Evolutionary conservation across 2,113 vertebrate genomes (phyloP).

Genomic region (Ptyas mucosa): DNA sequence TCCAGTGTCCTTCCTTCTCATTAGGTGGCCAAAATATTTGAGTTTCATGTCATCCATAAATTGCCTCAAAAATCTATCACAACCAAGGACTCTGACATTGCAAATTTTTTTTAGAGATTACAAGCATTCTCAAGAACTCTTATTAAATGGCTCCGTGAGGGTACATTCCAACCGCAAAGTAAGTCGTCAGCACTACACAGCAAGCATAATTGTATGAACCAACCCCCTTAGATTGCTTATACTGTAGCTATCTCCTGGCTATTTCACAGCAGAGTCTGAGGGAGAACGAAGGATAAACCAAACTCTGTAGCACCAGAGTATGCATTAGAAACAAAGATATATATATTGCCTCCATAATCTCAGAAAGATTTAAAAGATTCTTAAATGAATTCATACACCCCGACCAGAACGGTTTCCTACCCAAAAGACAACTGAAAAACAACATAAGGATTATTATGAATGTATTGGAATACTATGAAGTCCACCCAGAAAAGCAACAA

Average conservation of each 20-base stretch:
- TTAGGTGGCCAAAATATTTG: too few species aligned
- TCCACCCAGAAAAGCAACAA: too few species aligned
- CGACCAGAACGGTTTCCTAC: too few species aligned
- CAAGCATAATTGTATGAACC: background rate
- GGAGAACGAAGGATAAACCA: background rate
- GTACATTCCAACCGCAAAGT: background rate
- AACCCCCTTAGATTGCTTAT: background rate
- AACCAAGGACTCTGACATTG: background rate
- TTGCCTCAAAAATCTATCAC: background rate
- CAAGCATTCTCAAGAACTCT: background rate
- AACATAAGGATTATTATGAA: too few species aligned
- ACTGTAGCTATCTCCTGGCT: background rate
- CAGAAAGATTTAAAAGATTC: too few species aligned
- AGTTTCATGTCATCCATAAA: background rate
- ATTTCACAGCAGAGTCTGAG: background rate
- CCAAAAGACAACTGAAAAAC: too few species aligned
- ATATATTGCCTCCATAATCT: too few species aligned
- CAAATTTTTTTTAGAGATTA: background rate
- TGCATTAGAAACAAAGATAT: background rate
- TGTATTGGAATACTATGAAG: too few species aligned
- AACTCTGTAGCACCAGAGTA: background rate
- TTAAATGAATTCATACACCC: too few species aligned
- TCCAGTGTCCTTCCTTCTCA: too few species aligned
- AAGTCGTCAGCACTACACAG: background rate
- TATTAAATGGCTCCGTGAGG: background rate